phyloP scores from a whole-genome alignment of 2,797 vertebrate genomes.

The Clamator glandarius region DNA sequence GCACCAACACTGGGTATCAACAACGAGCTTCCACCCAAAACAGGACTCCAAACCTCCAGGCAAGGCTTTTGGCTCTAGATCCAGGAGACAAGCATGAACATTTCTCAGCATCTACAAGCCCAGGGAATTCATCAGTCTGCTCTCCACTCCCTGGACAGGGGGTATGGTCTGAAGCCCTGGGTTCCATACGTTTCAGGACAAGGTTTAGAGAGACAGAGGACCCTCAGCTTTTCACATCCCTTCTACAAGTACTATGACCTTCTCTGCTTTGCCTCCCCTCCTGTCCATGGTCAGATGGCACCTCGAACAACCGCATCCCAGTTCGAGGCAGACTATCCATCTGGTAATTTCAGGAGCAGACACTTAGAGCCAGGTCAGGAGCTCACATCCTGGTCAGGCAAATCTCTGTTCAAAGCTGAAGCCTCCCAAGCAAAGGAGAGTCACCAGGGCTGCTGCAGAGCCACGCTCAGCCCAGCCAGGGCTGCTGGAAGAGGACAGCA shows the following conservation, averaged over 20 bases:
- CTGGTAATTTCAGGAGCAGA: too few relatives aligned
- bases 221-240: neutral
- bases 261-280: neutral
- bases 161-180: neutral
- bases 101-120: fast-evolving
- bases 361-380: neutral
- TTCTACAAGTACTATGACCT: too few relatives aligned
- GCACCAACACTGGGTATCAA: neutral
- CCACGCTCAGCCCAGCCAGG: neutral
- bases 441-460: neutral
- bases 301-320: neutral
- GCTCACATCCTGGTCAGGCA: neutral
- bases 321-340: fast-evolving
- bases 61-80: neutral
- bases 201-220: neutral
- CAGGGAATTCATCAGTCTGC: fast-evolving
- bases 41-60: neutral
- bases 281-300: fast-evolving
- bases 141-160: neutral
- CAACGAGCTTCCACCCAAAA: fast-evolving
- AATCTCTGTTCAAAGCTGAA: neutral
- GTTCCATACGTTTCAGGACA: too few relatives aligned
- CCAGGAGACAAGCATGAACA: neutral
- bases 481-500: neutral
- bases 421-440: neutral